Evolutionary conservation across 1,140 invertebrate species (phyloP).

Genomic region (Bombus cullumanus): DNA sequence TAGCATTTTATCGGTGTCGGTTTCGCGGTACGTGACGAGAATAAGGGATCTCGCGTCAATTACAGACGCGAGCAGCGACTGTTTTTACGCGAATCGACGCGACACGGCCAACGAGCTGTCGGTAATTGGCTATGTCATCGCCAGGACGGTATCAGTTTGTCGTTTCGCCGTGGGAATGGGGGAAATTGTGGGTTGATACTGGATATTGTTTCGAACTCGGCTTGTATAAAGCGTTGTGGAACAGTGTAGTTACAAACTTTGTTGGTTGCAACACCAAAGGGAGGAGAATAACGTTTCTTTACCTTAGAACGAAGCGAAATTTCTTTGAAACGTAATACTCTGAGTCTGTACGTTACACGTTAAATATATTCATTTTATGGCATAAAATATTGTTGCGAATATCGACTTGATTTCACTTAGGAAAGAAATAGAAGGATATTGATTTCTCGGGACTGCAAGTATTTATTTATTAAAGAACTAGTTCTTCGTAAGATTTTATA

Average conservation of each 20-base stretch:
- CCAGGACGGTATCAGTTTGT: not conserved
- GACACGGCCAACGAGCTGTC: not conserved
- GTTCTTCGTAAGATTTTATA: no score
- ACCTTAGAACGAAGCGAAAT: not conserved
- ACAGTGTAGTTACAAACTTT: not conserved
- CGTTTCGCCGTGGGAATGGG: not conserved
- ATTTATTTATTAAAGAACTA: no score
- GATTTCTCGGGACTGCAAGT: not conserved
- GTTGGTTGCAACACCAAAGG: not conserved
- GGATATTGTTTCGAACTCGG: not conserved
- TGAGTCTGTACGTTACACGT: not conserved
- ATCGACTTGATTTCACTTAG: not conserved
- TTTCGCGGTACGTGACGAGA: constrained; percentile 29
- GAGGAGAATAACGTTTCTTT: not conserved
- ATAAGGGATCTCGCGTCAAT: constrained; percentile 37
- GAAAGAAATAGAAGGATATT: not conserved
- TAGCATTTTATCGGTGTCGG: constrained; percentile 22
- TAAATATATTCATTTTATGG: not conserved
- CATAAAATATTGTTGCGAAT: not conserved
- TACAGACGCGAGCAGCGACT: constrained; percentile 37
- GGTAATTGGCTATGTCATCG: constrained; percentile 25
- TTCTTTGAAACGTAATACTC: not conserved
- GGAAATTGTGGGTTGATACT: not conserved
- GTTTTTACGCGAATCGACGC: constrained; percentile 44
- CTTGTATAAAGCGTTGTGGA: not conserved